phyloP scores from a whole-genome alignment of 2,888 invertebrate genomes.

The Metalampra italica region DNA sequence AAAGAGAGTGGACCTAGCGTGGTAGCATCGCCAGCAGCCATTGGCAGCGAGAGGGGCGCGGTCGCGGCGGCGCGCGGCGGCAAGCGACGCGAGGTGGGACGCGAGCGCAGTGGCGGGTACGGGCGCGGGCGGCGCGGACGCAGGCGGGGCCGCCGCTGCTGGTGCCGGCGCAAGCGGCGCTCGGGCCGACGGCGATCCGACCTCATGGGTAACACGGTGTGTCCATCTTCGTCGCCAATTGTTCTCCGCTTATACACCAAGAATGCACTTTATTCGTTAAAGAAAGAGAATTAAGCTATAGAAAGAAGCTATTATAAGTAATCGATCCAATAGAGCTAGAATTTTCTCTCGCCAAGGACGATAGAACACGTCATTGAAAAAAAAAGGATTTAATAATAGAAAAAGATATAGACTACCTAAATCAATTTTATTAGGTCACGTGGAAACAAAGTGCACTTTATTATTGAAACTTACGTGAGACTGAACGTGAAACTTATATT shows the following conservation, averaged over 20 bases:
- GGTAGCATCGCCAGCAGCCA: constrained; percentile 26
- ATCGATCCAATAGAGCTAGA: too few species aligned
- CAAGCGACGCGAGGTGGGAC: constrained; percentile 23
- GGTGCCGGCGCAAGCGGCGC: constrained; percentile 69
- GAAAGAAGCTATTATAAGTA: neutral
- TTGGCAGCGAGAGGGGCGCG: constrained; percentile 18
- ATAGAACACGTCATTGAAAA: too few species aligned
- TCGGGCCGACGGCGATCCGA: constrained; percentile 62
- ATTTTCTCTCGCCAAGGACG: neutral
- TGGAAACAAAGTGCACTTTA: too few species aligned
- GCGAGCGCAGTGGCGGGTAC: constrained; percentile 55
- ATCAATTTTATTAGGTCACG: too few species aligned
- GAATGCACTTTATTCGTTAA: neutral
- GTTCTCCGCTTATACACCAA: constrained; percentile 33
- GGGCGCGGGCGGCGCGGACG: constrained; percentile 46
- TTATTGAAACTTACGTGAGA: too few species aligned
- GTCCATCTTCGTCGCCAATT: constrained; percentile 57
- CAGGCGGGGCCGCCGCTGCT: constrained; percentile 49
- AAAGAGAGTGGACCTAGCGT: constrained; percentile 22
- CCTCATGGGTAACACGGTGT: constrained; percentile 76
- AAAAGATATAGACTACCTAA: too few species aligned
- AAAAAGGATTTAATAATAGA: too few species aligned
- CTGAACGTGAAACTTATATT: too few species aligned
- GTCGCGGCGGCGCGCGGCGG: constrained; percentile 30
- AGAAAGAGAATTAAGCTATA: too few species aligned